Percentiles rank a stretch among this genome's conserved stretches.
These are phyloP conservation scores for Eidolon dupreanum DNA, from an alignment of 2,797 vertebrate genomes.

Conservation along the genomic window DNA sequence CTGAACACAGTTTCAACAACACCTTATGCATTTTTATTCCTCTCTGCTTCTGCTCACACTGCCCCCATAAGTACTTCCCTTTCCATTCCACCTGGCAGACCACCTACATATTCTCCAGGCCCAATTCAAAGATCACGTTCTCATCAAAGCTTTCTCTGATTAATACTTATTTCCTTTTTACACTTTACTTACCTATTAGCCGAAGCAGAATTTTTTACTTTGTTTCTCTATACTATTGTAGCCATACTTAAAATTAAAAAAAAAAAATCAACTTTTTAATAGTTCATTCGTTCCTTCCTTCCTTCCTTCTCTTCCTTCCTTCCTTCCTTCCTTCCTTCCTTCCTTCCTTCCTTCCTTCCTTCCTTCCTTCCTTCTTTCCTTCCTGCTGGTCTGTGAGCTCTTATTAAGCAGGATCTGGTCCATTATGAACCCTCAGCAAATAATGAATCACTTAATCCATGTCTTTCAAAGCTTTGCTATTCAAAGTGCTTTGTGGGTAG, in stretches of 20 bases:
- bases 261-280: neutral
- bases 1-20: neutral
- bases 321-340: neutral
- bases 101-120: neutral
- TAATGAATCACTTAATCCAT: neutral
- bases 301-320: neutral
- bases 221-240: neutral
- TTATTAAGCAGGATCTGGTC: neutral
- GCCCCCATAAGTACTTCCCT: neutral
- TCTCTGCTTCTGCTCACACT: neutral
- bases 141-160: neutral
- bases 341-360: neutral
- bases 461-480: neutral
- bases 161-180: neutral
- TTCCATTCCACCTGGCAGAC: neutral
- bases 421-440: neutral
- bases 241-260: neutral
- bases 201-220: neutral
- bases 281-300: neutral
- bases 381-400: neutral
- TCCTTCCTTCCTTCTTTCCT: neutral
- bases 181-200: neutral
- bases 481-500: neutral
- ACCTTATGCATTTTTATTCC: neutral
- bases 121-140: neutral